A percentile compares a stretch with the other conserved stretches of the same genome.
Evolutionary conservation across 2,797 vertebrate species (phyloP).

Genomic region (Betta splendens): DNA sequence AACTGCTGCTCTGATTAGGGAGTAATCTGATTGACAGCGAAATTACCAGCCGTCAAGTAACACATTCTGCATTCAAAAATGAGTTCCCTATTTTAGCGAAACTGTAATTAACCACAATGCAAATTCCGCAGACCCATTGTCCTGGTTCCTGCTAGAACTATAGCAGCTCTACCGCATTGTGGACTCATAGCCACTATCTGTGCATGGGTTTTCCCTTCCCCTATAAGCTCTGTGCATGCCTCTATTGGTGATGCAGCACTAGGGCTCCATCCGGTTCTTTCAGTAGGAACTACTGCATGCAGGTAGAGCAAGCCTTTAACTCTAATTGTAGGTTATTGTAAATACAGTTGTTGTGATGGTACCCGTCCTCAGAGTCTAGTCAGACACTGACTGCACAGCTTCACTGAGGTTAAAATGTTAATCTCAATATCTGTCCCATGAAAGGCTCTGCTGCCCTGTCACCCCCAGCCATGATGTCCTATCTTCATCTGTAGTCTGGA

Average conservation of each 20-base stretch:
- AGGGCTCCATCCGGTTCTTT: constrained; percentile 11
- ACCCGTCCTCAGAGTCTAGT: not conserved
- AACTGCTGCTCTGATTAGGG: constrained; percentile 76
- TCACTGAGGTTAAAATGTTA: constrained; percentile 29
- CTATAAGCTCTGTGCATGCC: constrained; percentile 8
- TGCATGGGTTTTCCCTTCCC: constrained; percentile 15
- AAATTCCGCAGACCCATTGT: constrained; percentile 60
- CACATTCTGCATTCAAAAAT: constrained; percentile 70
- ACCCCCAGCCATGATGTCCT: constrained; percentile 18
- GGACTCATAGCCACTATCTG: constrained; percentile 17
- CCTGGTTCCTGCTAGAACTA: constrained; percentile 52
- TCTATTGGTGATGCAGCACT: constrained; percentile 11
- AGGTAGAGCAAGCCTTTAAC: constrained; percentile 15
- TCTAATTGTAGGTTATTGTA: constrained; percentile 20
- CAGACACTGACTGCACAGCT: constrained; percentile 1
- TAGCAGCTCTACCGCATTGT: constrained; percentile 42
- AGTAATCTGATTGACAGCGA: constrained; percentile 78
- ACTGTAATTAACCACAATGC: constrained; percentile 71
- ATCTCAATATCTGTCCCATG: constrained; percentile 12
- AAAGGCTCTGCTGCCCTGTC: constrained; percentile 21
- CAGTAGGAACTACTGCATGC: constrained; percentile 7
- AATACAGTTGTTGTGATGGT: constrained; percentile 5
- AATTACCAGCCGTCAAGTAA: constrained; percentile 75
- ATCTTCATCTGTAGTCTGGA: constrained; percentile 32
- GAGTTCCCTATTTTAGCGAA: constrained; percentile 56